Evolutionary conservation across 2,113 vertebrate species (phyloP), one percentile per base, ranked within the genome.

Genomic region (Rousettus leschenaultii): DNA sequence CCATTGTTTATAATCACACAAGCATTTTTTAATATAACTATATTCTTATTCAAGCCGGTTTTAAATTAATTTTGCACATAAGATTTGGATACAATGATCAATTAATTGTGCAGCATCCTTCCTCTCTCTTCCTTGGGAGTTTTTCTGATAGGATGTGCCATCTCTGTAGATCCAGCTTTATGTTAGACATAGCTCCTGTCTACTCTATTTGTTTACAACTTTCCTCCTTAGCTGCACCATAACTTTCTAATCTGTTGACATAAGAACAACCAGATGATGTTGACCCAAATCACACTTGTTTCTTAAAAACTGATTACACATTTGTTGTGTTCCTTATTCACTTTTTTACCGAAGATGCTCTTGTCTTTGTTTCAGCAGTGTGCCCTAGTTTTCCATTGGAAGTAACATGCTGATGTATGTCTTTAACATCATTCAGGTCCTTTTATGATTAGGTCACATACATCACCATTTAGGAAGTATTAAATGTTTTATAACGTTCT

Each of bases 41-140:
- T 63, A 90, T 92, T 93, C 30, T 95, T 95, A 93, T 61, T 71
- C 83, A 85, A 71, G 70, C 53, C 35, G 48, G 61, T 86, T 96
- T 96, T 77, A 84, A 86, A 89, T 97, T 91, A 80, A 90, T 95
- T 96, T 93, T 97, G 51, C 71, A 97, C 94, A 65, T 79, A 92
- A 83, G 77, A 93, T 91, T 86, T 88, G 38, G 59, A 78, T n/a
- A 33, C 40, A 93, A 70, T 48, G 68, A 89, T 48, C 75, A 43
- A 68, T 91, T 86, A 95, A 7, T 93, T 79, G 53, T 3, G 65
- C 40, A 57, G 30, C 9, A 6, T 45, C 89, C 91, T 88, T 6
- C 35, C 48, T 83, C 22, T 40, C 43, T 53, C 35, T 4, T 33
- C 78, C 33, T 66, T 66, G 7, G 51, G 45, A 74, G 15, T 38